These are phyloP conservation scores for Lepus townsendii DNA, from an alignment of 2,797 vertebrate species.

Conservation along the genomic window DNA sequence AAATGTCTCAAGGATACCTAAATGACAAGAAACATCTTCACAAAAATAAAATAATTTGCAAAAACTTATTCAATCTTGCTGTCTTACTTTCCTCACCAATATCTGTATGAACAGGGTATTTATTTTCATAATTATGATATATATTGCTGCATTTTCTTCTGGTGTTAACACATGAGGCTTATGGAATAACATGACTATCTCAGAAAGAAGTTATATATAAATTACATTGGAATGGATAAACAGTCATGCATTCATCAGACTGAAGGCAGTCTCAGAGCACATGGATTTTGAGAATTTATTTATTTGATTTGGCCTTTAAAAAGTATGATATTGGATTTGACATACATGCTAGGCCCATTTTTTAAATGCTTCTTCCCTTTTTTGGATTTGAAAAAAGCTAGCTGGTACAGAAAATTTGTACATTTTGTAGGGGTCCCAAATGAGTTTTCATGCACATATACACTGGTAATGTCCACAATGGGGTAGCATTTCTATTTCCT, in stretches of 20 bases:
- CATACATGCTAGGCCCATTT: neutral
- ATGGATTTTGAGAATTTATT: neutral
- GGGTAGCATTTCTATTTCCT: too few species aligned
- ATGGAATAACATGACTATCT: neutral
- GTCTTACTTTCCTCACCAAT: neutral
- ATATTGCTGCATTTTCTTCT: neutral
- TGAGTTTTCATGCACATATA: too few species aligned
- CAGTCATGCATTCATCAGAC: neutral
- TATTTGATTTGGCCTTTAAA: neutral
- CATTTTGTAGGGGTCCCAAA: too few species aligned
- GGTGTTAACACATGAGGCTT: slow-evolving; percentile 1
- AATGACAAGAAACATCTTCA: neutral
- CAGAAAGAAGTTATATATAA: neutral
- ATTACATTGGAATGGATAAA: neutral
- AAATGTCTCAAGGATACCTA: neutral
- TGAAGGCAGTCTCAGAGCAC: neutral
- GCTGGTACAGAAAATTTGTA: too few species aligned
- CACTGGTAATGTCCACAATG: too few species aligned
- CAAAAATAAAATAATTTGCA: neutral
- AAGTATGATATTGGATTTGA: neutral
- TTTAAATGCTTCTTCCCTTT: neutral
- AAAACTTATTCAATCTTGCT: neutral
- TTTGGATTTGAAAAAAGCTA: too few species aligned
- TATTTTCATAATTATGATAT: neutral
- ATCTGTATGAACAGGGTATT: neutral